Conservation (phyloP, 2,888 invertebrate species). For the Trissolcus japonicus region DNA sequence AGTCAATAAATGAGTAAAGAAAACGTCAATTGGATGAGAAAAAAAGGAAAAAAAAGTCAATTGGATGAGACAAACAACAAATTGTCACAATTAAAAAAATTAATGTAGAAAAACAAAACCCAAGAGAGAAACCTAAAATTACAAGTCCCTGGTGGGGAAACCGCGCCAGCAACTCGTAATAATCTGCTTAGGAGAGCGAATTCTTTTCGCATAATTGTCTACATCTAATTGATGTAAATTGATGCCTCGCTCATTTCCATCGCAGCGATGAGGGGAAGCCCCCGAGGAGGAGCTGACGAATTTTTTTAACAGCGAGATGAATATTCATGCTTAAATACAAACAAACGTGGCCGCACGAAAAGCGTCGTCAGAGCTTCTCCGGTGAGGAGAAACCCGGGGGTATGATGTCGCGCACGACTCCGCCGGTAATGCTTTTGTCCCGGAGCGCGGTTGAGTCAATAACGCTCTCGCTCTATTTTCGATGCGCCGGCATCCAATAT, state of each 20-base stretch:
- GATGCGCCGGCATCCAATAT: slow-evolving; percentile 11
- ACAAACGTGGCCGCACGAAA: slow-evolving; percentile 19
- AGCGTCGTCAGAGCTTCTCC: slow-evolving; percentile 3
- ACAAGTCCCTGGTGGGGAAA: too few relatives aligned
- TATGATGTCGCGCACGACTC: slow-evolving; percentile 18
- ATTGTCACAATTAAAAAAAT: background rate
- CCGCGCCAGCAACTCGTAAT: too few relatives aligned
- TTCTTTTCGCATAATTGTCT: slow-evolving; percentile 14
- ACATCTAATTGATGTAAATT: slow-evolving; percentile 40
- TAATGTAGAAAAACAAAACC: background rate
- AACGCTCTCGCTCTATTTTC: slow-evolving; percentile 37
- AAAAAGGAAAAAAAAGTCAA: background rate
- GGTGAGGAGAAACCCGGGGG: slow-evolving; percentile 3
- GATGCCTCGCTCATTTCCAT: slow-evolving; percentile 35
- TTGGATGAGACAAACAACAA: background rate
- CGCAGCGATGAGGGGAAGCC: background rate
- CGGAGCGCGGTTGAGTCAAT: slow-evolving; percentile 34
- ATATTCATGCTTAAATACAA: slow-evolving; percentile 36
- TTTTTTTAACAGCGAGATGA: slow-evolving; percentile 23
- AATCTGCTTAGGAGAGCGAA: too few relatives aligned
- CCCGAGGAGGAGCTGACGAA: slow-evolving; percentile 18
- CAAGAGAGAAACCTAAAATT: background rate
- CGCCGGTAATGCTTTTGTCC: slow-evolving; percentile 34
- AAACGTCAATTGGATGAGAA: background rate
- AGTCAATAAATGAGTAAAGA: too few relatives aligned